phyloP scores from a whole-genome alignment of 2,797 vertebrate genomes.

The Leuciscus waleckii region DNA sequence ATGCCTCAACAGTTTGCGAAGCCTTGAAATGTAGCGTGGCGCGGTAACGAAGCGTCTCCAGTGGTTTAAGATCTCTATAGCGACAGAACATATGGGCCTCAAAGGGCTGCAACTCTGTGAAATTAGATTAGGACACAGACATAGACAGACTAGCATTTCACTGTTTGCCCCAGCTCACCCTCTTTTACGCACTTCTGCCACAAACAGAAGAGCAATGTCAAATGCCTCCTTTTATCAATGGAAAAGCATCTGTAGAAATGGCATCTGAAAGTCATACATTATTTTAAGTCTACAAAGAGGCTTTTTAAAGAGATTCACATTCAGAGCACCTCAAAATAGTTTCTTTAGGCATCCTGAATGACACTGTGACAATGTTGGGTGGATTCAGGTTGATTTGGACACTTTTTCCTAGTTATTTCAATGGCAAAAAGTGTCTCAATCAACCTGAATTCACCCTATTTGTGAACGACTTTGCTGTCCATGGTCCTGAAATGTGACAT shows the following conservation, averaged over 20 bases:
- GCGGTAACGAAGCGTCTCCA: conserved; percentile 66
- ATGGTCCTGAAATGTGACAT: conserved; percentile 8
- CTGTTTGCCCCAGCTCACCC: conserved; percentile 39
- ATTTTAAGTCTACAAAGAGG: conserved; percentile 26
- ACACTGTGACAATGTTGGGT: neutral
- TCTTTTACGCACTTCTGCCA: neutral
- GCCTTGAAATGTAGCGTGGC: conserved; percentile 73
- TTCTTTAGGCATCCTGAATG: neutral
- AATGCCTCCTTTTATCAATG: conserved; percentile 32
- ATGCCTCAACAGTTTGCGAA: conserved; percentile 66
- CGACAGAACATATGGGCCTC: conserved; percentile 66
- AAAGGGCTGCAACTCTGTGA: conserved; percentile 73
- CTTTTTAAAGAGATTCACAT: conserved; percentile 6
- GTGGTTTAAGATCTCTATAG: conserved; percentile 66
- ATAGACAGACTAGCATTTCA: conserved; percentile 56
- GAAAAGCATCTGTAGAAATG: conserved; percentile 7
- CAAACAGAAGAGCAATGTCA: conserved; percentile 20
- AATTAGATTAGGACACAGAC: conserved; percentile 75
- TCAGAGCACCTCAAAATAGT: neutral
- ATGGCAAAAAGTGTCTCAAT: neutral
- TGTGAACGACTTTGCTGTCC: conserved; percentile 1
- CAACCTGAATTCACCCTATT: neutral
- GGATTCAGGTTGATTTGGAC: neutral
- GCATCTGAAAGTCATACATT: conserved; percentile 11
- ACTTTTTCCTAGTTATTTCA: neutral